Percentiles rank a stretch among this genome's conserved stretches.
These are phyloP conservation scores for Nesidiocoris tenuis DNA, from an alignment of 2,888 invertebrate species.

Conservation along the genomic window DNA sequence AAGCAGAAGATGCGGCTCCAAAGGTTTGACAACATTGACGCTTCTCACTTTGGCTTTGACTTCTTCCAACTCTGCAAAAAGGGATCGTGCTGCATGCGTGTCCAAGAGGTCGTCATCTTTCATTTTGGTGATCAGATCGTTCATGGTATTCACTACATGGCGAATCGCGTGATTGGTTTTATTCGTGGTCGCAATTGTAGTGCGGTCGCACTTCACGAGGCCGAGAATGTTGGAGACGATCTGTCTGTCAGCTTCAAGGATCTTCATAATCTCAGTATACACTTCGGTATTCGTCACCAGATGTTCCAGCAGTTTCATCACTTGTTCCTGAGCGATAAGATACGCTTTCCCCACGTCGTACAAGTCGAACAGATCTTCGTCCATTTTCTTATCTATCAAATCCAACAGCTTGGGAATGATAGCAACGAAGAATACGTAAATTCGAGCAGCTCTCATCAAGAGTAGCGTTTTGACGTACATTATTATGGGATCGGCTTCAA, in stretches of 20 bases:
- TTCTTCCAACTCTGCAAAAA: conserved; percentile 56
- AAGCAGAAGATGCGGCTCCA: conserved; percentile 23
- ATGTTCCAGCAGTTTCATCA: conserved; percentile 37
- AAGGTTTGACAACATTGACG: conserved; percentile 23
- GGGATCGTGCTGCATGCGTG: conserved; percentile 42
- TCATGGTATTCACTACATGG: conserved; percentile 36
- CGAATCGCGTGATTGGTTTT: conserved; percentile 38
- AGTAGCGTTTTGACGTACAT: conserved; percentile 34
- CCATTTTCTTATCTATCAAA: conserved; percentile 37
- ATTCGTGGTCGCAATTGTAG: conserved; percentile 34
- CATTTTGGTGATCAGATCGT: conserved; percentile 23
- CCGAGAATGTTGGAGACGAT: conserved; percentile 25
- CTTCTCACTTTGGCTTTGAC: conserved; percentile 56
- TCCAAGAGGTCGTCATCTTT: conserved; percentile 42
- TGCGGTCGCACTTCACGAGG: conserved; percentile 27
- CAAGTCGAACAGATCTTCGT: conserved; percentile 34
- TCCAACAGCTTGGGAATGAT: conserved; percentile 37
- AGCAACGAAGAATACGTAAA: conserved; percentile 37
- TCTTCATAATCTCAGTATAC: conserved; percentile 4
- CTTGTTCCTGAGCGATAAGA: conserved; percentile 32
- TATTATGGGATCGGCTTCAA: conserved; percentile 8
- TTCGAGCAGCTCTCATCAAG: conserved; percentile 16
- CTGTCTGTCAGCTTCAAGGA: conserved; percentile 25
- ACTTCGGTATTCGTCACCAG: conserved; percentile 33
- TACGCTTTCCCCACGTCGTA: conserved; percentile 41